Conservation (phyloP, 2,888 invertebrate species). For the Lochmaea crataegi region DNA sequence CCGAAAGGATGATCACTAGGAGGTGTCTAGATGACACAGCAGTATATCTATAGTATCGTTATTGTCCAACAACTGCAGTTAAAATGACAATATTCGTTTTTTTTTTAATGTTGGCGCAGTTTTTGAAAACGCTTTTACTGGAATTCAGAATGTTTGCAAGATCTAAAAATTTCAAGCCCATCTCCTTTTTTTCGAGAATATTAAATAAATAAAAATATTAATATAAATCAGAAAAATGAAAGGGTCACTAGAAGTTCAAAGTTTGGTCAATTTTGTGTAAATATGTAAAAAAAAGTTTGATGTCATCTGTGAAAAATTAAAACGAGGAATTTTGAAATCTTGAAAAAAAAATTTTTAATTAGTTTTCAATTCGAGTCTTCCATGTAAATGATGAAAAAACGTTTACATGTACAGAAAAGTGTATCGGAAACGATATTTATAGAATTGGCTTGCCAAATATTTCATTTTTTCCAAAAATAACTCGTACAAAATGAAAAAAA, state of each 20-base stretch:
- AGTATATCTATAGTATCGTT: too few relatives aligned
- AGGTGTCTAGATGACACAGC: too few relatives aligned
- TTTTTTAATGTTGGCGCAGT: too few relatives aligned
- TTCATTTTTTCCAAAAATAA: too few relatives aligned
- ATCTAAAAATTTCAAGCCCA: not conserved
- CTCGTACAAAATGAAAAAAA: too few relatives aligned
- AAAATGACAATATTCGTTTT: too few relatives aligned
- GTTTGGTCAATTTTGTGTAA: slow-evolving; percentile 29
- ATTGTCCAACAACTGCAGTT: too few relatives aligned
- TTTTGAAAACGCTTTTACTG: not conserved
- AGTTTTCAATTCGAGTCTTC: not conserved
- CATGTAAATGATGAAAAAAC: not conserved
- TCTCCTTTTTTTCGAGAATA: not conserved
- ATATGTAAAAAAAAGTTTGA: slow-evolving; percentile 40
- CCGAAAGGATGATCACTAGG: too few relatives aligned
- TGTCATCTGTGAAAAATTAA: slow-evolving; percentile 41
- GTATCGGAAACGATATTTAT: not conserved
- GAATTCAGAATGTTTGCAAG: not conserved
- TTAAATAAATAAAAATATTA: not conserved
- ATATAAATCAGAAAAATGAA: not conserved
- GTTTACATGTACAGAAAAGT: not conserved
- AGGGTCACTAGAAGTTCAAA: not conserved
- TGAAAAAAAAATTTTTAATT: slow-evolving; percentile 8
- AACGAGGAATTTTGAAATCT: slow-evolving; percentile 23
- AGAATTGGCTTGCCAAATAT: too few relatives aligned